Conservation (phyloP, 1,140 invertebrate genomes). For the Nylanderia fulva region DNA sequence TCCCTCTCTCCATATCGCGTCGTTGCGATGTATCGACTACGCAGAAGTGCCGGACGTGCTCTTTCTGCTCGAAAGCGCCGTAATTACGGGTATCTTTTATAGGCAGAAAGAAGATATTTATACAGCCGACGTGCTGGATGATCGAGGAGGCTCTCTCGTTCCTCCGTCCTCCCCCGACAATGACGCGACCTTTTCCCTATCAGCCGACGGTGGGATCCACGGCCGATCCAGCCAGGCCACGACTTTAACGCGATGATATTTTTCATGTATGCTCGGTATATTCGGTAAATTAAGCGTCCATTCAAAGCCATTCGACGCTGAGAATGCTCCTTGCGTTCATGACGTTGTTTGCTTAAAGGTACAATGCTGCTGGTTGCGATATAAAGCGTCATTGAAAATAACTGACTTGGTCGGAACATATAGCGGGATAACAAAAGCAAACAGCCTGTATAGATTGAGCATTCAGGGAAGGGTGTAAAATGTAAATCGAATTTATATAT, state of each 20-base stretch:
- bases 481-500: conserved; percentile 27
- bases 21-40: conserved; percentile 66
- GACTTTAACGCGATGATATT: conserved; percentile 40
- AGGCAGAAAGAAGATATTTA: conserved; percentile 83
- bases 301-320: conserved; percentile 65
- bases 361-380: conserved; percentile 64
- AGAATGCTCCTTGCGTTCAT: conserved; percentile 68
- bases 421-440: conserved; percentile 54
- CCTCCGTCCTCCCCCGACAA: conserved; percentile 69
- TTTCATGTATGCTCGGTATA: conserved; percentile 60
- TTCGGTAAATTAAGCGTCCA: conserved; percentile 71
- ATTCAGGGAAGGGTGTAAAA: conserved; percentile 29
- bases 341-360: conserved; percentile 70
- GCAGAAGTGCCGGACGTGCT: conserved; percentile 77
- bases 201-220: conserved; percentile 48
- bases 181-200: conserved; percentile 79
- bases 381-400: conserved; percentile 66
- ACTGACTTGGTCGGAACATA: conserved; percentile 55
- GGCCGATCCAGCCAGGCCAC: conserved; percentile 17
- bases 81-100: conserved; percentile 84
- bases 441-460: conserved; percentile 47
- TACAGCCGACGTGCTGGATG: conserved; percentile 83
- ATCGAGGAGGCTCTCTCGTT: conserved; percentile 81
- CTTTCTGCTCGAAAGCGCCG: conserved; percentile 79
- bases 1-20: not conserved